phyloP scores from a whole-genome alignment of 2,797 vertebrate genomes.

The Streptopelia turtur region DNA sequence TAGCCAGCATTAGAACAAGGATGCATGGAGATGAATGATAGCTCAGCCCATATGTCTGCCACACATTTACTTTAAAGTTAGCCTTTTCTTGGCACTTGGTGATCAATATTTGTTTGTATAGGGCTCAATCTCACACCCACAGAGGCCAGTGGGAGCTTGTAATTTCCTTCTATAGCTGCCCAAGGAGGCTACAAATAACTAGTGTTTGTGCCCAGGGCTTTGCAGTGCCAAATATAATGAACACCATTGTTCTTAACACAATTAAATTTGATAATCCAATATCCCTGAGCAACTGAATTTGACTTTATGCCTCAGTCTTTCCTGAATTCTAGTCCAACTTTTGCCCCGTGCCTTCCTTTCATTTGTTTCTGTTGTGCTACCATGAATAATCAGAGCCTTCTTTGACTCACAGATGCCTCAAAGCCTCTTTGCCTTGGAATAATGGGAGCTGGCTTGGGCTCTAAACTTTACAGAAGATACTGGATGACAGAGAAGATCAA shows the following conservation, averaged over 20 bases:
- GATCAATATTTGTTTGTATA: not conserved
- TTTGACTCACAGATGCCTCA: not conserved
- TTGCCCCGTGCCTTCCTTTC: not conserved
- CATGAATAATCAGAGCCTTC: not conserved
- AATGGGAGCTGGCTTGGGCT: not conserved
- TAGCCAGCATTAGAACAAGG: not conserved
- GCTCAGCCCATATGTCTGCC: not conserved
- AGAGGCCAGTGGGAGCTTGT: slow-evolving; percentile 23
- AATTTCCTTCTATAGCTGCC: slow-evolving; percentile 38
- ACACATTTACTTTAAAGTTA: not conserved
- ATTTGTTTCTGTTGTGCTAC: not conserved
- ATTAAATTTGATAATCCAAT: slow-evolving; percentile 53
- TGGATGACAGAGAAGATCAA: not conserved
- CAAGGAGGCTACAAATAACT: not conserved
- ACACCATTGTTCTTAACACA: slow-evolving; percentile 59
- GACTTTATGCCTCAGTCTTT: slow-evolving; percentile 29
- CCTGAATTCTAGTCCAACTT: slow-evolving; percentile 26
- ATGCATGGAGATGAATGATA: not conserved
- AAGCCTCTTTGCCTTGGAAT: not conserved
- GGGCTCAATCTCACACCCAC: slow-evolving; percentile 29
- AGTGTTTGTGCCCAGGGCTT: slow-evolving; percentile 18
- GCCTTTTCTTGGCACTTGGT: not conserved
- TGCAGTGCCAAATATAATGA: slow-evolving; percentile 58
- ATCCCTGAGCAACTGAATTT: slow-evolving; percentile 1
- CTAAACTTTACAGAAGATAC: not conserved